Evolutionary conservation across 2,888 invertebrate species (phyloP), one percentile per base, ranked within the genome.

Genomic region (Disparrhopalites patrizii): DNA sequence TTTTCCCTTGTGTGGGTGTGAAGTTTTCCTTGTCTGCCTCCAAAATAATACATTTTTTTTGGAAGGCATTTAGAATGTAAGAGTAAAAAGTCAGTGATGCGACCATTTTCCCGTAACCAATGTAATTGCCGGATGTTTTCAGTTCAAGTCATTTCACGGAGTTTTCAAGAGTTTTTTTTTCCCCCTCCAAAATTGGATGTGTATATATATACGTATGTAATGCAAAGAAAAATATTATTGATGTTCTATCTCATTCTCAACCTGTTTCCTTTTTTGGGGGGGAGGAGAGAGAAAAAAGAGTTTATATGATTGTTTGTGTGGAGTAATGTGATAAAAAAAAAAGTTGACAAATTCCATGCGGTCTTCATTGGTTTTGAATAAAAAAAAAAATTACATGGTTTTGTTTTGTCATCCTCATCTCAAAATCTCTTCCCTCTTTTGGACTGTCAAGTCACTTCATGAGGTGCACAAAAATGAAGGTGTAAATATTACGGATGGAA

Each of bases 41-140:
- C n/a, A n/a, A n/a, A n/a, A n/a, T n/a, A n/a, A n/a, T n/a, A n/a
- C n/a, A n/a, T n/a, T n/a, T n/a, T n/a, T n/a, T n/a, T n/a, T n/a
- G n/a, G n/a, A n/a, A n/a, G n/a, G n/a, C n/a, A n/a, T n/a, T n/a
- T 4, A 43, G n/a, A 10, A 43, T 15, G n/a, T 20, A n/a, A 36
- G 56, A n/a, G 57, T 38, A 36, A 31, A 60, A 63, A 65, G 62
- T 60, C 66, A 67, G 61, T 61, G 47, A 68, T 58, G 66, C 56
- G 66, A 51, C 56, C 63, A 55, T 66, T 68, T 71, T 73, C 73
- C 71, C 70, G 71, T 71, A 68, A 62, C 73, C 65, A 73, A 73
- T 70, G 31, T 52, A 64, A 58, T 64, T 60, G 58, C 67, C 67
- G 67, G 67, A 67, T 67, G 67, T 60, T 58, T 67, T 54, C 62